phyloP scores from a whole-genome alignment of 2,797 vertebrate species.

The Parotocinclus haroldoi region DNA sequence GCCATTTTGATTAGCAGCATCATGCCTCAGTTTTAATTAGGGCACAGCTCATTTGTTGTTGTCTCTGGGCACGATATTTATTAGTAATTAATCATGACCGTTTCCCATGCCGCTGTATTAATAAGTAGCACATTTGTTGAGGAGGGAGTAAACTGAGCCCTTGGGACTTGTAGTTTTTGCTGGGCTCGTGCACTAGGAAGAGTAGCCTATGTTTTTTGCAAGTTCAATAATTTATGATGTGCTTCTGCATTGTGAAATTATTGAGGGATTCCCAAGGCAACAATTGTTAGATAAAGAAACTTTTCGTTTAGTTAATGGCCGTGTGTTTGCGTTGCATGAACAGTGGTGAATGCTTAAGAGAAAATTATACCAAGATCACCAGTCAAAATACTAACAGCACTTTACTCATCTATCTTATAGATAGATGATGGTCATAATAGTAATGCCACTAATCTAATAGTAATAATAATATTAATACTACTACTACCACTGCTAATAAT shows the following conservation, averaged over 20 bases:
- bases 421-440: too few species aligned
- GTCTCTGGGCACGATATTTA: conserved; percentile 36
- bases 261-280: not conserved
- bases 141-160: conserved; percentile 9
- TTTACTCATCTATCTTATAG: too few species aligned
- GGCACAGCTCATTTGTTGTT: conserved; percentile 26
- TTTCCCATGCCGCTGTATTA: conserved; percentile 31
- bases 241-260: not conserved
- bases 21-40: conserved; percentile 37
- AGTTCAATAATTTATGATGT: not conserved
- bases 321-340: not conserved
- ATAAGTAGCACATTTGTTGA: conserved; percentile 30
- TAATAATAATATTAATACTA: too few species aligned
- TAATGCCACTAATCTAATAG: too few species aligned
- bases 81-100: conserved; percentile 38
- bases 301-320: not conserved
- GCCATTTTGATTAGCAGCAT: conserved; percentile 24
- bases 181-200: not conserved
- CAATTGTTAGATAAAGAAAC: not conserved
- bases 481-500: too few species aligned
- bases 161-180: conserved; percentile 18
- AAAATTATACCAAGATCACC: too few species aligned
- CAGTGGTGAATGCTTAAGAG: too few species aligned
- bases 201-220: not conserved
- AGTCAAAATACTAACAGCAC: too few species aligned